Evolutionary conservation across 92 coral and sea anemone genomes (phyloP).

Genomic region (Porites lobata): DNA sequence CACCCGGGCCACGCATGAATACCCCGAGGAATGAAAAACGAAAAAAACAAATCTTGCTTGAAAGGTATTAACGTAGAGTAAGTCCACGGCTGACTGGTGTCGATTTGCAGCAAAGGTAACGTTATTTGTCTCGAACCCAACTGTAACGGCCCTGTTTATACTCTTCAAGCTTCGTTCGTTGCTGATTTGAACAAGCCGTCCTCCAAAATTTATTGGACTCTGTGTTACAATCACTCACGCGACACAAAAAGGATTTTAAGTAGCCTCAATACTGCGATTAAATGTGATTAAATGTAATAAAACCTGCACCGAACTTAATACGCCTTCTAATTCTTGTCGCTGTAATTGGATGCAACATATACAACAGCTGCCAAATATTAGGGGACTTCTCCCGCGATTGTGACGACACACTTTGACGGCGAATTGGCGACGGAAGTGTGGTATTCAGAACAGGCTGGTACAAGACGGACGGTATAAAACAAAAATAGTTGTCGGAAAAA

Average conservation of each 20-base stretch:
- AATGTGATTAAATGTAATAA: neutral
- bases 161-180: neutral
- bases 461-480: neutral
- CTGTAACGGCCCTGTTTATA: neutral
- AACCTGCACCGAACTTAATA: neutral
- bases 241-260: neutral
- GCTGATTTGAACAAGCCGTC: conserved; percentile 2
- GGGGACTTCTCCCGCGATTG: conserved; percentile 9
- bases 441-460: neutral
- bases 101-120: neutral
- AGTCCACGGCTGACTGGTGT: too few species aligned
- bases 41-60: conserved; percentile 18
- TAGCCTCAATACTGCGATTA: neutral
- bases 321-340: neutral
- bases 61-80: neutral
- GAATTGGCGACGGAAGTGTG: neutral
- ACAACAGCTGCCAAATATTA: conserved; percentile 21
- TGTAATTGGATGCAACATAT: conserved; percentile 19
- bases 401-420: conserved; percentile 19
- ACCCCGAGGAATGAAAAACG: neutral
- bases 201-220: conserved; percentile 2
- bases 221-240: conserved; percentile 15
- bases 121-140: neutral
- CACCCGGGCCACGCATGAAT: conserved; percentile 6
- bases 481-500: too few species aligned